Base-by-base conservation (phyloP, 2,113 vertebrate genomes). In the Paratilapia polleni region DNA sequence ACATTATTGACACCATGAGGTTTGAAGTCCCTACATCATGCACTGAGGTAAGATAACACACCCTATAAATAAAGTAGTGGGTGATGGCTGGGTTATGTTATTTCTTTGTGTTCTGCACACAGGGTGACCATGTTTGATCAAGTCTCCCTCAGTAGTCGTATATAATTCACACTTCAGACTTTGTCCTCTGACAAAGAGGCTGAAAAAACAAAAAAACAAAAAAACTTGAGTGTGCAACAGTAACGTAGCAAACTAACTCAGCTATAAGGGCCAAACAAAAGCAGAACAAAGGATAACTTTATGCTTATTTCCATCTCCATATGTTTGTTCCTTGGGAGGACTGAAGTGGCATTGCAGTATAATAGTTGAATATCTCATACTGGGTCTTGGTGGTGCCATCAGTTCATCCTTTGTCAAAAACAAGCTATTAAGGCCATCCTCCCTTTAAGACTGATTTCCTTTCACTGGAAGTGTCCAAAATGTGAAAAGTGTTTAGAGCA, bases 71-170 rank as follows among this genome's bases (percentile, higher is more conserved):
- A 66, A 64, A 43, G 62, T 24, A 43, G 62, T 41, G 62, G 62
- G 62, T 66, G 62, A 66, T 9, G 36, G 62, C 38, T 41, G 13
- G 62, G 36, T 41, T 34, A 64, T 43, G 36, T 66, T 66, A 34
- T 41, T 64, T 64, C 62, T 41, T 38, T 41, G 14, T 64, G 38
- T 64, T 41, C 36, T 66, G n/a, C 62, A 41, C 36, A 66, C 62
- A 15, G 36, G 36, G 62, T 66, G 36, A 66, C 62, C 62, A 41
- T 66, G 62, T 24, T 66, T 66, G 62, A 66, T 66, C 62, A 66
- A 66, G 62, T 41, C 36, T 41, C 13, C 62, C 62, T 66, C 36
- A 66, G 62, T 41, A 66, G 36, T 66, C 36, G 41, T 64, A 64
- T 64, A 38, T 64, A 64, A 64, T 14, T 34, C 31, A 64, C 61